These are phyloP conservation scores for Leucania comma DNA, from an alignment of 2,888 invertebrate species.

Conservation along the genomic window DNA sequence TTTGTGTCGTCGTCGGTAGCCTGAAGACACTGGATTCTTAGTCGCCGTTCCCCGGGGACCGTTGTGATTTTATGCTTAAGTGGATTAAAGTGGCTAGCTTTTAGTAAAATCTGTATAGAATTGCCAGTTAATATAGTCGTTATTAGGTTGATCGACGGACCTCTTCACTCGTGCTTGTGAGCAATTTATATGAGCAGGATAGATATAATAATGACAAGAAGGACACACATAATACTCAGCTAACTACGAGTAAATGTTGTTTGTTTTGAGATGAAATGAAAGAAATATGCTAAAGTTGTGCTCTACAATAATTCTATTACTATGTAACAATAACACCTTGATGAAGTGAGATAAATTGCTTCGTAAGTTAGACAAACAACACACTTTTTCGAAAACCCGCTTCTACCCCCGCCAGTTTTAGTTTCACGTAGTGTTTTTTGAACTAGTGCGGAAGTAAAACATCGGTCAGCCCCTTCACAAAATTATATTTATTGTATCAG, in stretches of 20 bases:
- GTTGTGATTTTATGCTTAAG: conserved; percentile 82
- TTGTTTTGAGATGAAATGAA: conserved; percentile 14
- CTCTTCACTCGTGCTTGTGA: conserved; percentile 55
- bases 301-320: neutral
- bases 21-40: conserved; percentile 73
- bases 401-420: too few relatives aligned
- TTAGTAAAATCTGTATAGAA: conserved; percentile 79
- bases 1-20: conserved; percentile 70
- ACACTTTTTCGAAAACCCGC: too few relatives aligned
- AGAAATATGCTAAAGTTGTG: neutral
- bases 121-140: conserved; percentile 78
- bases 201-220: conserved; percentile 2
- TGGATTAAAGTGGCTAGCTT: conserved; percentile 86
- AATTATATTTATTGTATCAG: too few relatives aligned
- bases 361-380: conserved; percentile 13
- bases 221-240: neutral
- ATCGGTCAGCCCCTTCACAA: too few relatives aligned
- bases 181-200: conserved; percentile 16
- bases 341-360: conserved; percentile 21
- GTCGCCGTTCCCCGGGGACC: conserved; percentile 78
- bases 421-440: too few relatives aligned
- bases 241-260: neutral
- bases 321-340: conserved; percentile 1
- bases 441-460: neutral
- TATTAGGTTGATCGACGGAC: conserved; percentile 81